Percentiles rank a stretch among this genome's conserved stretches.
These are phyloP conservation scores for Puffinus mauretanicus DNA, from an alignment of 2,113 vertebrate genomes.

Conservation along the genomic window DNA sequence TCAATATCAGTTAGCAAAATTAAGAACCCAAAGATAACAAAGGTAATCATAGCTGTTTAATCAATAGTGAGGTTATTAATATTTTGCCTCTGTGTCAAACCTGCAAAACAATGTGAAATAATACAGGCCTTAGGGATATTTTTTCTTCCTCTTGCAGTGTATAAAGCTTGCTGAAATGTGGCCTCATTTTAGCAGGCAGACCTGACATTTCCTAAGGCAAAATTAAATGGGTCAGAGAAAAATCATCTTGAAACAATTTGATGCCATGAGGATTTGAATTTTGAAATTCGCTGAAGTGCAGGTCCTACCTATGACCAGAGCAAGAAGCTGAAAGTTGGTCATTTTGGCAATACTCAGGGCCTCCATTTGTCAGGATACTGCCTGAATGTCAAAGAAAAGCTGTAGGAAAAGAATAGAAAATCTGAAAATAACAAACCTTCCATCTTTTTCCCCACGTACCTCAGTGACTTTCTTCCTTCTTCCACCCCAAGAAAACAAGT, in stretches of 20 bases:
- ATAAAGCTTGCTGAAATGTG: background rate
- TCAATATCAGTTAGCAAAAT: background rate
- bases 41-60: background rate
- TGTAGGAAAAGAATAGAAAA: background rate
- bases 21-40: background rate
- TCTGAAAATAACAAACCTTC: background rate
- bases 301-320: background rate
- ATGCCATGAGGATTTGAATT: background rate
- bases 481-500: background rate
- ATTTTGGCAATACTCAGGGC: background rate
- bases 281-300: background rate
- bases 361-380: background rate
- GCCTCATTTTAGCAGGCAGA: background rate
- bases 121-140: background rate
- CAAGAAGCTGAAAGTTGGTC: background rate
- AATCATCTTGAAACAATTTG: background rate
- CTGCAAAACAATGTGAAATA: background rate
- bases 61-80: background rate
- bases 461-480: background rate
- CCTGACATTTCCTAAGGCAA: background rate
- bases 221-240: slow-evolving; percentile 6
- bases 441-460: background rate
- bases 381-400: background rate
- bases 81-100: background rate
- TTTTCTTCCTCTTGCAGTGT: background rate